Evolutionary conservation across 2,113 vertebrate genomes (phyloP).

Genomic region (Emydocephalus ijimae): DNA sequence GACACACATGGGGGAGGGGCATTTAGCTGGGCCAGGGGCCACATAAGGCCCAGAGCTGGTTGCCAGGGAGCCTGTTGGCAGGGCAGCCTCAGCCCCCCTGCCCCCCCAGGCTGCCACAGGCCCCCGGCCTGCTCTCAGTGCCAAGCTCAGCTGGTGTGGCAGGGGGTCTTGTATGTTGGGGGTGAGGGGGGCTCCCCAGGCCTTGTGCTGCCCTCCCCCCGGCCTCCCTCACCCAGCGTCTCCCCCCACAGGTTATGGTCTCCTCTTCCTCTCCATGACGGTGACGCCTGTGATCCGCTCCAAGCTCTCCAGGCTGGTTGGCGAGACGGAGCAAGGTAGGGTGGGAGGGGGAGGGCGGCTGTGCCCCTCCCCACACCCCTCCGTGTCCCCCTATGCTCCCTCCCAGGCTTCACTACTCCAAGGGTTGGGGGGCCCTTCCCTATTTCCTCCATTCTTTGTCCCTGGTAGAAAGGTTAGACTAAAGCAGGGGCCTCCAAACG

Average conservation of each 20-base stretch:
- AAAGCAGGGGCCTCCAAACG: too few species aligned
- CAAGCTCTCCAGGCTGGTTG: slow-evolving; percentile 89
- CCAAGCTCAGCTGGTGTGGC: too few species aligned
- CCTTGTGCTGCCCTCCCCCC: not conserved
- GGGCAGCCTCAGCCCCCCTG: accelerated
- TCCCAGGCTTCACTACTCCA: not conserved
- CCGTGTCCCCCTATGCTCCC: too few species aligned
- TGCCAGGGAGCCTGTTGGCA: not conserved
- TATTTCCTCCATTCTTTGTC: not conserved
- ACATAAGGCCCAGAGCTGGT: not conserved
- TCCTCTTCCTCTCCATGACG: slow-evolving; percentile 83
- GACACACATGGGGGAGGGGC: too few species aligned
- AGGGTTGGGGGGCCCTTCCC: not conserved
- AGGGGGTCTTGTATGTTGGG: not conserved
- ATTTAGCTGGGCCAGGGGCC: not conserved
- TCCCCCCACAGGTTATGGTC: slow-evolving; percentile 77
- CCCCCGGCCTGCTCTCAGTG: not conserved
- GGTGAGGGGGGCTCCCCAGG: too few species aligned
- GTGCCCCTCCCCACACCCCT: not conserved
- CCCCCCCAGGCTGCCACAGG: too few species aligned
- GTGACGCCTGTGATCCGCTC: slow-evolving; percentile 85
- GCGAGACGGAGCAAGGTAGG: slow-evolving; percentile 84
- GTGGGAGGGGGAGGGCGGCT: too few species aligned
- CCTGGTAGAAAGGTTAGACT: too few species aligned
- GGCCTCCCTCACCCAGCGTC: not conserved